A percentile compares a stretch with the other conserved stretches of the same genome.
Evolutionary conservation across 2,113 vertebrate species (phyloP).

Genomic region (Neodon shergylaensis): DNA sequence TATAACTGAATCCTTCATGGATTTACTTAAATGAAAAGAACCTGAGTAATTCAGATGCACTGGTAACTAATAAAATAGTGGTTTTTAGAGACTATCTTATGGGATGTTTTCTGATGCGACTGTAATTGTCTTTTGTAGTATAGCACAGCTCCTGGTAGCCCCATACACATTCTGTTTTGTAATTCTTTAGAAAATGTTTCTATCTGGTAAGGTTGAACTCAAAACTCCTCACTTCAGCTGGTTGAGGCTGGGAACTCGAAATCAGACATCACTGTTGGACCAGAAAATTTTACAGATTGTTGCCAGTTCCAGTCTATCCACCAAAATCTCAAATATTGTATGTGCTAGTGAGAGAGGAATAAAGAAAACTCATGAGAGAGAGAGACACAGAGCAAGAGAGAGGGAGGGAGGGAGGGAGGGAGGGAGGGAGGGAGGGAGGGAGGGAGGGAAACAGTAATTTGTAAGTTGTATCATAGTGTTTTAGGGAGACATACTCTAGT

Average conservation of each 20-base stretch:
- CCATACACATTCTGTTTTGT: not conserved
- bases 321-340: not conserved
- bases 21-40: not conserved
- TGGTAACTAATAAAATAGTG: not conserved
- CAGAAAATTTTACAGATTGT: not conserved
- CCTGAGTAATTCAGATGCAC: not conserved
- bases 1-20: not conserved
- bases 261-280: rapidly evolving
- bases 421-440: too few species aligned
- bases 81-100: not conserved
- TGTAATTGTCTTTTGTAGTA: not conserved
- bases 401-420: too few species aligned
- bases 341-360: not conserved
- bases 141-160: not conserved
- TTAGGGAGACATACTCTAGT: too few species aligned
- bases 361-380: too few species aligned
- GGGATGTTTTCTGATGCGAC: not conserved
- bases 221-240: not conserved
- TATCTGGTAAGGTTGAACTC: not conserved
- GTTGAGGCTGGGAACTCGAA: not conserved
- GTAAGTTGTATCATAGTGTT: too few species aligned
- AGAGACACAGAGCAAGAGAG: too few species aligned
- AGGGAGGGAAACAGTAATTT: not conserved
- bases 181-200: not conserved
- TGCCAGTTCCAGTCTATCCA: not conserved